Evolutionary conservation across 2,888 invertebrate species (phyloP).

Genomic region (Deladenus siricidicola): DNA sequence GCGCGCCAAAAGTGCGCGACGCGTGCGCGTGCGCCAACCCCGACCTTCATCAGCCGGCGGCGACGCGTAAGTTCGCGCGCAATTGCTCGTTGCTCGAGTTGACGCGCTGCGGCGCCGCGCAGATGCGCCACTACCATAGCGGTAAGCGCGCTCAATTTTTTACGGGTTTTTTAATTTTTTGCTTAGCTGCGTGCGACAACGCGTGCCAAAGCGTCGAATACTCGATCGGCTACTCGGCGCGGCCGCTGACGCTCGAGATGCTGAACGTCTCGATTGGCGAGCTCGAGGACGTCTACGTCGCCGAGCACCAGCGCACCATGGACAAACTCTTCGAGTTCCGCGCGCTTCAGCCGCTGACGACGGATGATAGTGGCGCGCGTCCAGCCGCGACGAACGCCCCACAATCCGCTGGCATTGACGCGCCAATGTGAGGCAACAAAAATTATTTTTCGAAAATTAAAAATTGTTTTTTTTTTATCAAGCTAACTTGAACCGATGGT

Average conservation of each 20-base stretch:
- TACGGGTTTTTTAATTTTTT: not conserved
- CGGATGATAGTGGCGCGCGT: not conserved
- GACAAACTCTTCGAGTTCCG: constrained; percentile 15
- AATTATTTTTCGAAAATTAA: not conserved
- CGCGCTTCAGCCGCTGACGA: constrained; percentile 4
- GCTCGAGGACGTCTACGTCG: not conserved
- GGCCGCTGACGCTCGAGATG: constrained; percentile 15
- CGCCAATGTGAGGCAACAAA: not conserved
- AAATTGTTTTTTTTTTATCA: not conserved
- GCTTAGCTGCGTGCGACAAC: constrained; percentile 10
- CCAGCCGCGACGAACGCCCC: not conserved
- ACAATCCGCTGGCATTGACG: not conserved
- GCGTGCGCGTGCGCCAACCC: constrained; percentile 12
- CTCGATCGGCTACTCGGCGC: constrained; percentile 8
- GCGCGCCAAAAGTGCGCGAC: constrained; percentile 5
- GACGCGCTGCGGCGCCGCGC: not conserved
- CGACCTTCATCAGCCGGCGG: not conserved
- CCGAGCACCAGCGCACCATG: constrained; percentile 11
- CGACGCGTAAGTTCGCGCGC: not conserved
- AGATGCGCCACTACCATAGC: not conserved
- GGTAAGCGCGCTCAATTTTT: not conserved
- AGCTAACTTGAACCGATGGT: too few species aligned
- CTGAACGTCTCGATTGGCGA: constrained; percentile 8
- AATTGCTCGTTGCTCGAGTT: constrained; percentile 7
- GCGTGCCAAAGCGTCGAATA: constrained; percentile 11